Evolutionary conservation across 2,113 vertebrate genomes (phyloP), one percentile per base, ranked within the genome.

Genomic region (Notechis scutatus): DNA sequence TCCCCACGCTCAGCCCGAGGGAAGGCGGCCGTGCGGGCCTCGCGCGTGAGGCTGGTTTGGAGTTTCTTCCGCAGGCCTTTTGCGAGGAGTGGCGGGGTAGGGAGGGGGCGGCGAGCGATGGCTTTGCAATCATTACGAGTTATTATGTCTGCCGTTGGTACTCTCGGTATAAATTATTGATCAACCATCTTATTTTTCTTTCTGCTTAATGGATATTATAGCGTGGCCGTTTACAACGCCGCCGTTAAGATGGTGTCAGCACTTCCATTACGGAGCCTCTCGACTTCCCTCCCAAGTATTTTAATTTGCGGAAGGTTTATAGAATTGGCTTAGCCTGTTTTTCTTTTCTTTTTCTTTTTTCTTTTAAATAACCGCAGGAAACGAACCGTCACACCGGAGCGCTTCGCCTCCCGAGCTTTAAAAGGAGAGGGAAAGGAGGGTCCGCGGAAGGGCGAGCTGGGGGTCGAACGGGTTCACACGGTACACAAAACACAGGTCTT

Each of bases 91-190:
- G 57, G 57, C 47, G 47, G 47, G 47, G 47, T 50, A 50, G 47
- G 47, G 56, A 3, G 23, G 2, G 57, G 8, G 57, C 0, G 24
- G 18, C 97, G 97, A 23, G 97, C 97, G 97, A 98, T 98, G 98
- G 97, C 98, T 98, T 98, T 96, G 98, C 98, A 98, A 98, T 98
- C 98, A 98, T 98, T 98, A 97, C 57, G 97, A 98, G 97, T 98
- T 98, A 98, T 98, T 98, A 98, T 98, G 97, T 97, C 97, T 98
- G 98, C 98, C 97, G 98, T 98, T 97, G 98, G 97, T 97, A 98
- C 97, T 98, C 97, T 98, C 97, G 96, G 97, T 98, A 98, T 98
- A 98, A 98, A 98, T 98, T 98, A 98, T 98, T 98, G 98, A 98
- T 98, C 98, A 98, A 96, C 97, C 97, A 97, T 97, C 97, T 98